Evolutionary conservation across 1,140 invertebrate genomes (phyloP), one percentile per base, ranked within the genome.

Genomic region (Drosophila lacteicornis): DNA sequence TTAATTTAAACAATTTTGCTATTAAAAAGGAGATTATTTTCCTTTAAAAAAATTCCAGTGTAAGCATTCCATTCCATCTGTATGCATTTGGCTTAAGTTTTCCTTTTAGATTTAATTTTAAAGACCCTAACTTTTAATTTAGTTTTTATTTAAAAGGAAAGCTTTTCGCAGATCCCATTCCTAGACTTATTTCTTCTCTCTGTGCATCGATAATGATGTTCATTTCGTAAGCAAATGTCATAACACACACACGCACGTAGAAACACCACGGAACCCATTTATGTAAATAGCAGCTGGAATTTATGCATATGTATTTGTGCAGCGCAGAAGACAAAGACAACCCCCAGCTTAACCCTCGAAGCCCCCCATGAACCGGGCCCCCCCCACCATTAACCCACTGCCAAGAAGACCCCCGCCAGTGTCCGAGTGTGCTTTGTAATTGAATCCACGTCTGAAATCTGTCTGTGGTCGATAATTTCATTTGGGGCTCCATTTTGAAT

Each of bases 371-470:
- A 33, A 7, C 11, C 6, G 1, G 27, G 27, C 27, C 12, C 43
- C 19, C 19, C 17, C 4, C 6, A 4, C 33, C 27, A 30, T n/a
- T 15, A 40, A 51, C 38, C 36, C 45, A n/a, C 65, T 43, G 19
- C 51, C 7, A 43, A 66, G 38, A 43, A 2, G 19, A 15, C 63
- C 46, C 66, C 36, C 78, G 36, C 47, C 46, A 49, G 51, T 79
- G 66, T 74, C 63, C 82, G 69, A 77, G 61, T 79, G 66, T 69
- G 62, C 67, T 68, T 88, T 81, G 84, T 90, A 88, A 88, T 88
- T 84, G 81, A 88, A 88, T 88, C 84, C 84, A 88, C 84, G 85
- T 90, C 85, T 84, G 84, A 84, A 84, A 84, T 88, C 81, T 87
- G 84, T 87, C 84, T 88, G 77, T 87, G 85, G 74, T 84, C 78